Evolutionary conservation across 35 echinoderm and acorn worm genomes (phyloP), one percentile per base, ranked within the genome.

Genomic region (Heliocidaris erythrogramma): DNA sequence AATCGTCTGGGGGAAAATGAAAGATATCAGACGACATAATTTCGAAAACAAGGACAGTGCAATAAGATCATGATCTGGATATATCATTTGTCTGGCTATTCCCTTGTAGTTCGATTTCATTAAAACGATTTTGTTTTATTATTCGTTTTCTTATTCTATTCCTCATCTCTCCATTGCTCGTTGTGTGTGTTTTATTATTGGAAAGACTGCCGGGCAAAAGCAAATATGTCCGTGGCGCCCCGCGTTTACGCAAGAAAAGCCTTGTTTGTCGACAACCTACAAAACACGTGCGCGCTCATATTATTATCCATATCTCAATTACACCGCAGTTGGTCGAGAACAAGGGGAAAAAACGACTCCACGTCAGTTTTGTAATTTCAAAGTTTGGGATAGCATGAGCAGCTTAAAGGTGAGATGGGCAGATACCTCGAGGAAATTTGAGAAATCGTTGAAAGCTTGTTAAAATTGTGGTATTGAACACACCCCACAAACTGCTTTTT

Each of bases 111-210:
- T 78, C 65, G 65, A 78, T 78, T 78, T 78, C 65, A 78, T 78
- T 78, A 78, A 7, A 18, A 78, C 27, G 65, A 78, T 78, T 78
- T 78, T 78, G 21, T 18, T 78, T n/a, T 78, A 18, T n/a, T 78
- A 18, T 78, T n/a, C 65, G 65, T 27, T 78, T n/a, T 18, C 14
- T 56, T 56, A 12, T 56, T 56, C 11, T 27, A n/a, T 78, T n/a
- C 27, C 65, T 24, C 65, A n/a, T 21, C 27, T 78, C 65, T 21
- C 27, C 8, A n/a, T 27, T 78, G 65, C 27, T n/a, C 27, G 65
- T n/a, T 78, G 65, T 78, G 65, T 78, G 65, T 78, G 65, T 78
- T 78, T 78, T 78, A 78, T 78, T 78, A 78, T 78, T 78, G 65
- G 65, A 78, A 78, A 78, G 65, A 78, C 65, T 78, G 65, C 65